Percentiles rank a stretch among this genome's conserved stretches.
Conservation (phyloP, 2,113 vertebrate species). For the Sander vitreus region DNA sequence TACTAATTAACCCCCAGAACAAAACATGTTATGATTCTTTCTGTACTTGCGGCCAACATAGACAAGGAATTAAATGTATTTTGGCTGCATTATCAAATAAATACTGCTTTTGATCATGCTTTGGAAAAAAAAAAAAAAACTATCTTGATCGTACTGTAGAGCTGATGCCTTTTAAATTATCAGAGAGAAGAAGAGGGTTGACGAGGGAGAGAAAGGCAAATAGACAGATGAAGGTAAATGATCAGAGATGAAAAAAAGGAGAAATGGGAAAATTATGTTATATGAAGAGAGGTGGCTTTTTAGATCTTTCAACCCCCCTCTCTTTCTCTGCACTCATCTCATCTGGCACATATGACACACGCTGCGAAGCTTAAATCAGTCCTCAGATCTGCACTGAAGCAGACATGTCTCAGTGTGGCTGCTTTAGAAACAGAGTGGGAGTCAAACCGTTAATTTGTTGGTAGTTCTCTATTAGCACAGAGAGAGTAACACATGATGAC, state of each 20-base stretch:
- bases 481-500: constrained; percentile 18
- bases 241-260: constrained; percentile 24
- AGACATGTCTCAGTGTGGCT: constrained; percentile 26
- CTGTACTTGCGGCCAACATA: constrained; percentile 15
- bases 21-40: constrained; percentile 44
- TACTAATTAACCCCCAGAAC: constrained; percentile 36
- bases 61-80: constrained; percentile 16
- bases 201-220: constrained; percentile 16
- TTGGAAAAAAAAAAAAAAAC: no score
- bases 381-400: constrained; percentile 47
- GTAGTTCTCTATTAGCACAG: constrained; percentile 21
- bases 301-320: constrained; percentile 27
- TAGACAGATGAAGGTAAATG: constrained; percentile 17
- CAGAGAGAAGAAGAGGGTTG: constrained; percentile 7
- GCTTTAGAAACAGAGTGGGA: constrained; percentile 43
- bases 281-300: constrained; percentile 18
- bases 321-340: constrained; percentile 11
- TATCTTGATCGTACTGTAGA: constrained; percentile 32
- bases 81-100: constrained; percentile 2
- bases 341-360: constrained; percentile 30
- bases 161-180: constrained; percentile 21
- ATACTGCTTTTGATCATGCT: constrained; percentile 34
- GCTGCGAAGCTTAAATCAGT: constrained; percentile 42
- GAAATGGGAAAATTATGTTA: neutral
- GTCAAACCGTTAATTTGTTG: constrained; percentile 41